These are phyloP conservation scores for Ctenodactylus gundi DNA, from an alignment of 2,113 vertebrate species.

Conservation along the genomic window DNA sequence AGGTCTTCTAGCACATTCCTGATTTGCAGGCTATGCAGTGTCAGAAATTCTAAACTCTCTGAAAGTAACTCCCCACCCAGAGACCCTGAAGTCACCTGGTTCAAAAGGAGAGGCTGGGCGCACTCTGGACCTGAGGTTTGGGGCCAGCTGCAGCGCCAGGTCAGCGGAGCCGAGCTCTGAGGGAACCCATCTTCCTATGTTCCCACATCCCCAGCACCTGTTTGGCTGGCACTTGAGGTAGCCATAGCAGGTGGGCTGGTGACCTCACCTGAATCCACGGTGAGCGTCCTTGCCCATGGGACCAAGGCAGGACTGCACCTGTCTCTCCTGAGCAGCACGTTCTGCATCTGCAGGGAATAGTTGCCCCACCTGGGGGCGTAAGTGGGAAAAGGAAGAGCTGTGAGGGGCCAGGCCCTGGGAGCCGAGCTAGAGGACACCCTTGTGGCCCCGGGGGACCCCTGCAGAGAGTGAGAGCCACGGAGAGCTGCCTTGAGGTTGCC, in stretches of 20 bases:
- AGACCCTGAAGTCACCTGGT: not conserved
- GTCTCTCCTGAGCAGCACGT: too few species aligned
- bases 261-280: too few species aligned
- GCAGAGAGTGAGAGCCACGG: not conserved
- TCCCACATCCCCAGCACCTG: not conserved
- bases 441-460: not conserved
- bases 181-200: not conserved
- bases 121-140: fast-evolving
- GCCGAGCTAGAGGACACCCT: fast-evolving
- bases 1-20: not conserved
- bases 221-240: not conserved
- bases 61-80: too few species aligned
- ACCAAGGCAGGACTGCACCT: too few species aligned
- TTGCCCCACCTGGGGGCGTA: fast-evolving
- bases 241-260: fast-evolving
- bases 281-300: not conserved
- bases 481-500: too few species aligned
- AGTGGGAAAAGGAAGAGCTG: too few species aligned
- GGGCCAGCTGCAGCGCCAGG: not conserved
- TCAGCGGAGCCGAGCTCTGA: too few species aligned
- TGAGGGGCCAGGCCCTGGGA: not conserved
- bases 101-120: not conserved
- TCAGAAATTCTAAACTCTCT: not conserved
- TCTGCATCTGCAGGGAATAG: fast-evolving
- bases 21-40: not conserved